phyloP scores from a whole-genome alignment of 2,888 invertebrate species.

The Acanthosepion lycidas region DNA sequence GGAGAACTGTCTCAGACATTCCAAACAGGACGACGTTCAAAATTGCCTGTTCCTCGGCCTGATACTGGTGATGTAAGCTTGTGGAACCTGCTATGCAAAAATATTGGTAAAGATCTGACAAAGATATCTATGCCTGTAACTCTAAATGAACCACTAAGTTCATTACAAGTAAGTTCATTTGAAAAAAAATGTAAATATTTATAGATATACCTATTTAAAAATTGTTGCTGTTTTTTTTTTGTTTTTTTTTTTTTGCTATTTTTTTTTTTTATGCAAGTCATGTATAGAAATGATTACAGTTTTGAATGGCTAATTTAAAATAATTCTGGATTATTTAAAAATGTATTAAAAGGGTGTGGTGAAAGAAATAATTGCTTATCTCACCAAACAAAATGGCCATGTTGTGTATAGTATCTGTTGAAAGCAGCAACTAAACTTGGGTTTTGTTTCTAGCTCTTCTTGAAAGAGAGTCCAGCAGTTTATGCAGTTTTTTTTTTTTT shows the following conservation, averaged over 20 bases:
- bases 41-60: conserved; percentile 83
- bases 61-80: conserved; percentile 81
- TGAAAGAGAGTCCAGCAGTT: too few species aligned
- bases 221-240: not conserved
- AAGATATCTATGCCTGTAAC: conserved; percentile 91
- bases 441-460: too few species aligned
- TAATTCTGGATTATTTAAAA: too few species aligned
- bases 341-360: too few species aligned
- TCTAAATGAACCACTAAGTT: conserved; percentile 87
- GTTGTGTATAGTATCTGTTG: too few species aligned
- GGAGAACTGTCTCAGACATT: conserved; percentile 61
- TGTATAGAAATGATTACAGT: not conserved
- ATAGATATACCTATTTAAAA: not conserved
- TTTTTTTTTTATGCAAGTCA: not conserved
- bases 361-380: too few species aligned
- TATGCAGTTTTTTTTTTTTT: too few species aligned
- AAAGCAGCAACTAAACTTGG: too few species aligned
- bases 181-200: not conserved
- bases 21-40: conserved; percentile 80
- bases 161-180: conserved; percentile 80
- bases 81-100: conserved; percentile 81
- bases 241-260: not conserved
- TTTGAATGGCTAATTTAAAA: not conserved
- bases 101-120: conserved; percentile 89
- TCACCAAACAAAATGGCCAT: too few species aligned